These are phyloP conservation scores for Napeogenes sylphis DNA, from an alignment of 2,888 invertebrate species.

Conservation along the genomic window DNA sequence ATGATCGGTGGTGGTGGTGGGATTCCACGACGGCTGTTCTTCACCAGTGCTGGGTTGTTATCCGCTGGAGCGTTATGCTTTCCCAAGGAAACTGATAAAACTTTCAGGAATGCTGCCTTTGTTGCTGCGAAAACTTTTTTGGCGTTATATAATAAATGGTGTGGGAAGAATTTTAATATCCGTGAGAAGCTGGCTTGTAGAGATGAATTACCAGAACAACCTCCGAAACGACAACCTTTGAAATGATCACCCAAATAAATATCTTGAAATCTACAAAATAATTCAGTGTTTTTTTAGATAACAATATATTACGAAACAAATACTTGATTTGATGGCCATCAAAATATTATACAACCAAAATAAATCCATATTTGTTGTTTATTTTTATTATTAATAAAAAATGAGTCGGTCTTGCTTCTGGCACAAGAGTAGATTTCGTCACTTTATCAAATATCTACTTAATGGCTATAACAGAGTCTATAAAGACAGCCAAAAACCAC, in stretches of 20 bases:
- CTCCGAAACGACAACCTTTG: conserved; percentile 21
- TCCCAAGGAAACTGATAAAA: conserved; percentile 54
- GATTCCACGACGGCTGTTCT: conserved; percentile 38
- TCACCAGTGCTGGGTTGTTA: conserved; percentile 41
- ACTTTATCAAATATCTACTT: conserved; percentile 22
- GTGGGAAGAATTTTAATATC: conserved; percentile 35
- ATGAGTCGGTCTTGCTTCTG: background rate
- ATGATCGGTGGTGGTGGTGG: conserved; percentile 34
- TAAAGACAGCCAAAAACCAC: conserved; percentile 38
- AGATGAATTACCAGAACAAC: conserved; percentile 39
- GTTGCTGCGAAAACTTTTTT: conserved; percentile 34
- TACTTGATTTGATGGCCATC: too few species aligned
- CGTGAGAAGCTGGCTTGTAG: conserved; percentile 45
- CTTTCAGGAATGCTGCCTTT: conserved; percentile 40
- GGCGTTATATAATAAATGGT: conserved; percentile 38
- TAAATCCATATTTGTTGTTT: too few species aligned
- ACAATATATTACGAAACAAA: too few species aligned
- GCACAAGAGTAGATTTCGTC: conserved; percentile 1
- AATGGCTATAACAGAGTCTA: conserved; percentile 31
- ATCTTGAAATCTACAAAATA: too few species aligned
- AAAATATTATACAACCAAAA: too few species aligned
- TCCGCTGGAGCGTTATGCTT: conserved; percentile 50
- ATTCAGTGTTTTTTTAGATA: too few species aligned
- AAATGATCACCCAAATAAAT: conserved; percentile 34
- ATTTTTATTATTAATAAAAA: too few species aligned